phyloP scores from a whole-genome alignment of 2,797 vertebrate genomes.

The Rhynchonycteris naso region DNA sequence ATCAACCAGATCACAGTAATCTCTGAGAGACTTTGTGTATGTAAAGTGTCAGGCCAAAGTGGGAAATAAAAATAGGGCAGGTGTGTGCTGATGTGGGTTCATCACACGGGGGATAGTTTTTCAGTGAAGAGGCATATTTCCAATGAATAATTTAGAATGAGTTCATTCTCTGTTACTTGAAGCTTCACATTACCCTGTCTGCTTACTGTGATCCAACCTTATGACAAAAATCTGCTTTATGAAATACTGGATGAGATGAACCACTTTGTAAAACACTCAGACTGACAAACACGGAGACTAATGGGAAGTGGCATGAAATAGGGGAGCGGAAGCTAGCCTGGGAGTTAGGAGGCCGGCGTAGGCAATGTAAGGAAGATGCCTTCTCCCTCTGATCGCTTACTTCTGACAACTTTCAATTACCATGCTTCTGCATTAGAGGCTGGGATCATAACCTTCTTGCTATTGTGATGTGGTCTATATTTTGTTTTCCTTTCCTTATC shows the following conservation, averaged over 20 bases:
- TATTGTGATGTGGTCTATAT: background rate
- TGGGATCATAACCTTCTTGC: background rate
- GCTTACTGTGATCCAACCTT: background rate
- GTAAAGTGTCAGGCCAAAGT: conserved; percentile 2
- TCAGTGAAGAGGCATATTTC: background rate
- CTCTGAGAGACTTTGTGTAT: background rate
- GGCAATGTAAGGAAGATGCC: fast-evolving
- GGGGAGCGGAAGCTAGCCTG: background rate
- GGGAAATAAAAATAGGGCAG: conserved; percentile 51
- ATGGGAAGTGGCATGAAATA: background rate
- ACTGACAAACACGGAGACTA: background rate
- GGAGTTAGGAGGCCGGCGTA: background rate
- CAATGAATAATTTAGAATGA: conserved; percentile 57
- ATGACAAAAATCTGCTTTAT: conserved; percentile 31
- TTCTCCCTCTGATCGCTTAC: background rate
- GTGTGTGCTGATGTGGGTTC: background rate
- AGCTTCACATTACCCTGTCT: background rate
- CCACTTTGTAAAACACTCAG: background rate
- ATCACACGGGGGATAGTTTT: background rate
- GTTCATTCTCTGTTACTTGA: background rate
- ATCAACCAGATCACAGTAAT: conserved; percentile 14
- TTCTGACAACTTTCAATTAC: background rate
- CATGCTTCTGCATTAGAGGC: fast-evolving
- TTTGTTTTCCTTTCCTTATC: background rate
- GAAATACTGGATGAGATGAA: background rate